Evolutionary conservation across 2,888 invertebrate genomes (phyloP).

Genomic region (Melanophora roralis): DNA sequence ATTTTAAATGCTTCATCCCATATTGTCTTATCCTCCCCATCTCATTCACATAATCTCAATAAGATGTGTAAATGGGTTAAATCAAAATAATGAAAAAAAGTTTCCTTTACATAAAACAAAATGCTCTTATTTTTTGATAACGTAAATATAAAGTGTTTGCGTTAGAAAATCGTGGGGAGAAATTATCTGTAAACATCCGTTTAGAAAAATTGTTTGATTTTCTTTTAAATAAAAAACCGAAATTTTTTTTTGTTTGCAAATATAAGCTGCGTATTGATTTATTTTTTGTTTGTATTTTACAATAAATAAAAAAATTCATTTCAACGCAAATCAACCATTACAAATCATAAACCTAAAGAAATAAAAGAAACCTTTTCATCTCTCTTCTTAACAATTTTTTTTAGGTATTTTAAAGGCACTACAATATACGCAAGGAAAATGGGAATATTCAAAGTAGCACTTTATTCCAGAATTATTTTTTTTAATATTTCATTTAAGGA

Average conservation of each 20-base stretch:
- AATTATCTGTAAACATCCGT: slow-evolving; percentile 13
- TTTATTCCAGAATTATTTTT: too few relatives aligned
- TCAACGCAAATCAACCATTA: not conserved
- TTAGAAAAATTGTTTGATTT: slow-evolving; percentile 16
- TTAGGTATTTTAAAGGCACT: too few relatives aligned
- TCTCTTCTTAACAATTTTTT: too few relatives aligned
- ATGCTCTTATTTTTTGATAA: not conserved
- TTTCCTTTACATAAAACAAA: not conserved
- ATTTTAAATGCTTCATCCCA: too few relatives aligned
- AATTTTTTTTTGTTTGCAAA: not conserved
- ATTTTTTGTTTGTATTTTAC: not conserved
- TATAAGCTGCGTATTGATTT: not conserved
- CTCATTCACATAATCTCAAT: too few relatives aligned
- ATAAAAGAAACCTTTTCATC: too few relatives aligned
- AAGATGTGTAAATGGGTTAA: too few relatives aligned
- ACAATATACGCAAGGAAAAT: too few relatives aligned
- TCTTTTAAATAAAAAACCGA: not conserved
- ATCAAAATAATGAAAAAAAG: not conserved
- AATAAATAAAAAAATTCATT: not conserved
- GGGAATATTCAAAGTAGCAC: too few relatives aligned
- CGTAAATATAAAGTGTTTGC: slow-evolving; percentile 1
- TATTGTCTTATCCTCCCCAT: too few relatives aligned
- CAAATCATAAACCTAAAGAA: not conserved
- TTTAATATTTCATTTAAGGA: too few relatives aligned
- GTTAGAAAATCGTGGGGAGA: not conserved